Conservation (phyloP, 1,140 invertebrate genomes). For the Megalopta genalis region DNA sequence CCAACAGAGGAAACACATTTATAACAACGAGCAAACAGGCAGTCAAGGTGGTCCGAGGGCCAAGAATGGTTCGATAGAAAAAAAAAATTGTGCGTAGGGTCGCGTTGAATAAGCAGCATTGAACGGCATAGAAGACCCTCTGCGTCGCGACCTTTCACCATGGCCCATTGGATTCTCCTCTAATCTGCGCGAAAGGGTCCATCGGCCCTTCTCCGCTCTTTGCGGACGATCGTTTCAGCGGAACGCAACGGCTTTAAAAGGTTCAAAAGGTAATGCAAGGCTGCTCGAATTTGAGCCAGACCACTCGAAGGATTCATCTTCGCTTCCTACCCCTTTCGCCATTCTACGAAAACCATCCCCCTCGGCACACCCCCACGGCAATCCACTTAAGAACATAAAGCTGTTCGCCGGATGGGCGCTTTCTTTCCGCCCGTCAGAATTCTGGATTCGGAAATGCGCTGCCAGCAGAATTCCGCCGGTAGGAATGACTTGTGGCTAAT, state of each 20-base stretch:
- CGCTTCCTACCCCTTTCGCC: slow-evolving; percentile 12
- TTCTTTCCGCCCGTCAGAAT: slow-evolving; percentile 23
- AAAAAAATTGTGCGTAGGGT: slow-evolving; percentile 22
- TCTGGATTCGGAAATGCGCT: background rate
- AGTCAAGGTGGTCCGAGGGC: too few species aligned
- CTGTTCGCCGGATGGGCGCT: slow-evolving; percentile 2
- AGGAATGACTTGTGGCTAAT: background rate
- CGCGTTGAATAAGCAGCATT: slow-evolving; percentile 30
- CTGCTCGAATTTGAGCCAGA: slow-evolving; percentile 44
- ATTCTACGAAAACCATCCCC: slow-evolving; percentile 19
- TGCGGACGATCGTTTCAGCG: slow-evolving; percentile 39
- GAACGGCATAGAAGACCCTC: slow-evolving; percentile 26
- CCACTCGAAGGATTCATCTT: slow-evolving; percentile 47
- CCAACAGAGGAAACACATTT: background rate
- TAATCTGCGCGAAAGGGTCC: slow-evolving; percentile 44
- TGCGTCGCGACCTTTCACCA: slow-evolving; percentile 38
- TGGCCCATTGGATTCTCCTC: slow-evolving; percentile 32
- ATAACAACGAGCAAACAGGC: background rate
- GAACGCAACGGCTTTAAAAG: slow-evolving; percentile 39
- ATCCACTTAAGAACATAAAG: slow-evolving; percentile 46
- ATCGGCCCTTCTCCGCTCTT: slow-evolving; percentile 17
- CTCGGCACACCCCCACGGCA: slow-evolving; percentile 8
- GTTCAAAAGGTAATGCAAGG: slow-evolving; percentile 46
- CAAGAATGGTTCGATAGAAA: slow-evolving; percentile 35
- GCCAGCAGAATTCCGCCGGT: background rate